Evolutionary conservation across 2,797 vertebrate genomes (phyloP).

Genomic region (Octomys mimax): DNA sequence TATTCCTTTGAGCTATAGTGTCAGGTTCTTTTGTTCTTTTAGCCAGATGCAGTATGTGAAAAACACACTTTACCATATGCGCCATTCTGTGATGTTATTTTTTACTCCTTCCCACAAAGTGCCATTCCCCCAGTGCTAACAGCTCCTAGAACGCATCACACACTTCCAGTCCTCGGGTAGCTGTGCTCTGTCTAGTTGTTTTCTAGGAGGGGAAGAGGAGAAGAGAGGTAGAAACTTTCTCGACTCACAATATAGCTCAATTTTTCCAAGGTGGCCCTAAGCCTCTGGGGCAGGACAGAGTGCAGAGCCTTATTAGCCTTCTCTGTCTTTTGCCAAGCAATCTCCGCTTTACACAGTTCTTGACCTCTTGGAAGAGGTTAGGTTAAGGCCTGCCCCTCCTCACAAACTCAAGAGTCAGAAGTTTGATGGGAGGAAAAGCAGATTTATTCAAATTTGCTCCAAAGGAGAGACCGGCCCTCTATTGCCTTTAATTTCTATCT

Average conservation of each 20-base stretch:
- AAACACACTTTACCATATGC: not conserved
- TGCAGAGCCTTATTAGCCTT: not conserved
- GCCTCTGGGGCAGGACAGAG: not conserved
- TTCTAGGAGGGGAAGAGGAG: not conserved
- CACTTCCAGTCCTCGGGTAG: not conserved
- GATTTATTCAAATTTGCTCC: not conserved
- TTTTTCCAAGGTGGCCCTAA: not conserved
- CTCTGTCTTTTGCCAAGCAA: not conserved
- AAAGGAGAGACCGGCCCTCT: not conserved
- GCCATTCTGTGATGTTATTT: not conserved
- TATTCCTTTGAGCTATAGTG: not conserved
- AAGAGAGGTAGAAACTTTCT: not conserved
- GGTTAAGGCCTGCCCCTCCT: not conserved
- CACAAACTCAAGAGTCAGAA: not conserved
- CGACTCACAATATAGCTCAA: rapidly evolving
- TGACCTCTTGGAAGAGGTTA: not conserved
- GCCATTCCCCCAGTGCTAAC: not conserved
- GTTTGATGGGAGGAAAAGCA: not conserved
- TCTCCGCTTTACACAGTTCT: not conserved
- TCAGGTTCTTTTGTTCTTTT: not conserved
- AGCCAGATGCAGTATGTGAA: not conserved
- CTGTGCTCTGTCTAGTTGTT: not conserved
- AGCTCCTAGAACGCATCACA: not conserved
- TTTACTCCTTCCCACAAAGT: not conserved
- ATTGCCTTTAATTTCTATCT: not conserved